Evolutionary conservation across 2,888 invertebrate genomes (phyloP), one percentile per base, ranked within the genome.

Genomic region (Sipha maydis): DNA sequence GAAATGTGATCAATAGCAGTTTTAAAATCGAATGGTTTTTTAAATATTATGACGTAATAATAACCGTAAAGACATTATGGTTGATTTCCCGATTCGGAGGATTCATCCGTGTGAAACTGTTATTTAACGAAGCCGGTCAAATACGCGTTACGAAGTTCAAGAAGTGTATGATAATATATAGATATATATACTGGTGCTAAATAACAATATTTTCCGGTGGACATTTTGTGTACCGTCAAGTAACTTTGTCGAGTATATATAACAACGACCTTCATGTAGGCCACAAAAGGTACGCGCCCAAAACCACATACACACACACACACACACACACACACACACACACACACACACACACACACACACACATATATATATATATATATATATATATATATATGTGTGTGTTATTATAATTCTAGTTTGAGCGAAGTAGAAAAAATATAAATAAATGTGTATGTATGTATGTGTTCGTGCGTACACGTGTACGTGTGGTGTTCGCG

Each of bases 161-260:
- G 48, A 25, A 31, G 82, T 31, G 31, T 48, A 14, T 2, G 14
- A n/a, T n/a, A n/a, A n/a, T 48, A 48, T 7, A 31, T 31, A 11
- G 19, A 48, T 61, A 77, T 7, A 14, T 7, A 78, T 25, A 56
- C 41, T 17, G 25, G 48, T 71, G n/a, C 8, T 7, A 48, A 71
- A 83, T 31, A 17, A 14, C 48, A 71, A 83, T 83, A 34, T 71
- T 71, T 83, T 48, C 83, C 19, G 83, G 54, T 73, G 83, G 17
- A 54, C 9, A 71, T 71, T 48, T 61, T 61, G 61, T 71, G 41
- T 28, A 25, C 25, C 41, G 31, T 38, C 38, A 25, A 7, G 34
- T 56, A 61, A 79, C 56, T 56, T 71, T 41, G 48, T 83, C 54
- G 25, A 71, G 25, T 54, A 48, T 48, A 54, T 54, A 48, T 48